These are phyloP conservation scores for Onychorhynchus coronatus DNA, from an alignment of 2,113 vertebrate species.

Conservation along the genomic window DNA sequence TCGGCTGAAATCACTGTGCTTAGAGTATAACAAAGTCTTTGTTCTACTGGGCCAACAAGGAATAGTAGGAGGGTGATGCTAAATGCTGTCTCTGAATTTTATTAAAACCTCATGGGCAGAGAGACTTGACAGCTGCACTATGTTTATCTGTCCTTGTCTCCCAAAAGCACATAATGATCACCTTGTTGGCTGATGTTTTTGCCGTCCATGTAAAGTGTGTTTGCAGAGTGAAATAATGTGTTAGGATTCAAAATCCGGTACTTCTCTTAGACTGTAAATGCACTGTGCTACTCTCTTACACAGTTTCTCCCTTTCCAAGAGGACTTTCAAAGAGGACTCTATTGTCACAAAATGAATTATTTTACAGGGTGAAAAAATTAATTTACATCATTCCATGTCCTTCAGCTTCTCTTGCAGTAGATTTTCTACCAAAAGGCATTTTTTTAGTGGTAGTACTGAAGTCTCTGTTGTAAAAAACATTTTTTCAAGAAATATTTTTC, in stretches of 20 bases:
- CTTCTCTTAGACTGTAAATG: background rate
- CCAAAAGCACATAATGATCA: background rate
- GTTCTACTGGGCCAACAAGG: slow-evolving; percentile 4
- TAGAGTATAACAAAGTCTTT: slow-evolving; percentile 42
- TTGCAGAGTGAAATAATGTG: background rate
- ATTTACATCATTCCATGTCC: background rate
- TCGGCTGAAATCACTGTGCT: slow-evolving; percentile 9
- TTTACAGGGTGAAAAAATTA: background rate
- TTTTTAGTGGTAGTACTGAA: background rate
- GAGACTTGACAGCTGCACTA: background rate
- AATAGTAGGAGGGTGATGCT: slow-evolving; percentile 10
- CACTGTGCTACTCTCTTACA: background rate
- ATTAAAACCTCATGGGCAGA: background rate
- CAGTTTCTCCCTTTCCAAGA: background rate
- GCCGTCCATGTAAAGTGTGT: background rate
- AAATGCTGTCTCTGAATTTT: background rate
- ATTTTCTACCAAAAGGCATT: background rate
- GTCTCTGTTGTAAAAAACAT: background rate
- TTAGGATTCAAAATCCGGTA: background rate
- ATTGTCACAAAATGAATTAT: background rate
- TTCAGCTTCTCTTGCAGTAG: background rate
- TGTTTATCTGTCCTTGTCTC: background rate
- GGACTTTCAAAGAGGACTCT: background rate
- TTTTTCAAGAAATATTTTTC: background rate
- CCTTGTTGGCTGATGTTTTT: background rate